Conservation (phyloP, 2,888 invertebrate genomes). For the Sacculina carcini region DNA sequence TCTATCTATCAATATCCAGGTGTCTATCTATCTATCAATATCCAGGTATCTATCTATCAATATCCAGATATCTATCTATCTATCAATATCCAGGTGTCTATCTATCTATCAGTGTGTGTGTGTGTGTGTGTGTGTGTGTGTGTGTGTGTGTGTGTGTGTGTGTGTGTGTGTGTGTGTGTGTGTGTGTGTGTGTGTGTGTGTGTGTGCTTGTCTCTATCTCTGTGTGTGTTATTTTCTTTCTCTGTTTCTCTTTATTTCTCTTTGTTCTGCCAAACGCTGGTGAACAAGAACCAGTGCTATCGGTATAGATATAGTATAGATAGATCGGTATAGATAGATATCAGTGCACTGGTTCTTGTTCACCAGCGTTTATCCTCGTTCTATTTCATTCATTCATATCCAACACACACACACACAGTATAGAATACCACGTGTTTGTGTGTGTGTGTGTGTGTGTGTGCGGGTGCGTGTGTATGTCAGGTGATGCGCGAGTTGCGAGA, state of each 20-base stretch:
- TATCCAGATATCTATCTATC: background rate
- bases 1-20: background rate
- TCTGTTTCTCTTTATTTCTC: background rate
- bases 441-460: background rate
- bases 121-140: background rate
- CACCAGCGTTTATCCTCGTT: too few species aligned
- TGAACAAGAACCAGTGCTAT: background rate
- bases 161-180: background rate
- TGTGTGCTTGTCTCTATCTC: background rate
- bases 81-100: background rate
- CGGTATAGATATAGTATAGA: slow-evolving; percentile 17
- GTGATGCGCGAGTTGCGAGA: slow-evolving; percentile 46
- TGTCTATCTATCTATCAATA: background rate
- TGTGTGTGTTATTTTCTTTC: slow-evolving; percentile 2
- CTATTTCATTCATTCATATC: too few species aligned
- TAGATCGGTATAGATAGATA: too few species aligned
- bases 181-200: too few species aligned
- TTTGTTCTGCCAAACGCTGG: background rate
- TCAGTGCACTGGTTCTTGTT: too few species aligned
- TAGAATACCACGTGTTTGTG: background rate
- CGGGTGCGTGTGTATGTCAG: slow-evolving; percentile 18
- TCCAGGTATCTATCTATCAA: background rate
- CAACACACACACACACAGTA: background rate
- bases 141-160: background rate
- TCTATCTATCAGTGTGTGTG: background rate